Evolutionary conservation across 2,888 invertebrate species (phyloP), one percentile per base, ranked within the genome.

Genomic region (Mythimna ferrago): DNA sequence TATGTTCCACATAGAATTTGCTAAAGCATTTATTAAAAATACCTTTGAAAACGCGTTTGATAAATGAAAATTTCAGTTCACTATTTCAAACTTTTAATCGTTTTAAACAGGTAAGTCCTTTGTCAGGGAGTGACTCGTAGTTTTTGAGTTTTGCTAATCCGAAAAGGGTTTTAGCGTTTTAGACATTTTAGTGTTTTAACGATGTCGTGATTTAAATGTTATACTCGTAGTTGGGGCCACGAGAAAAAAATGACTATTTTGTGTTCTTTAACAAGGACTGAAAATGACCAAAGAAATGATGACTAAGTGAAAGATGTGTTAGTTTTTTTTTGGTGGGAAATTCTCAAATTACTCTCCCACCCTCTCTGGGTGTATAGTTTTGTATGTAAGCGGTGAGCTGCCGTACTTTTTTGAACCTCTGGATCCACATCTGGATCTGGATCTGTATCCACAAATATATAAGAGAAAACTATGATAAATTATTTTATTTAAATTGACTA

Each of bases 121-220:
- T 66, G 66, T 66, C 38, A 66, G 21, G 7, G 16, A 63, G 16
- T 32, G 32, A 19, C 14, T 48, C 5, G n/a, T 38, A n/a, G 11
- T 19, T 80, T 77, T 75, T 75, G 62, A 44, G 67, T 60, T 73
- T 73, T 57, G 19, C 32, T 53, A 60, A 73, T 72, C 26, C 68
- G 14, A 9, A 11, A 48, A 41, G 6, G 48, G 57, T 53, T 63
- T 16, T 56, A 66, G n/a, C 58, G n/a, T 71, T 77, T 44, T 21
- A 57, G 26, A 14, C 9, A 35, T 38, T 26, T 5, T n/a, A 16
- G 35, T 56, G n/a, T 26, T 32, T 10, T 14, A 21, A 41, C 14
- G 6, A 35, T 14, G 16, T 21, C 38, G 7, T 3, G 32, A 32
- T 32, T 32, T 57, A 57, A 57, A 57, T 32, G 26, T 57, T 57